Conservation (phyloP, 2,888 invertebrate genomes). For the Agonopterix arenella region DNA sequence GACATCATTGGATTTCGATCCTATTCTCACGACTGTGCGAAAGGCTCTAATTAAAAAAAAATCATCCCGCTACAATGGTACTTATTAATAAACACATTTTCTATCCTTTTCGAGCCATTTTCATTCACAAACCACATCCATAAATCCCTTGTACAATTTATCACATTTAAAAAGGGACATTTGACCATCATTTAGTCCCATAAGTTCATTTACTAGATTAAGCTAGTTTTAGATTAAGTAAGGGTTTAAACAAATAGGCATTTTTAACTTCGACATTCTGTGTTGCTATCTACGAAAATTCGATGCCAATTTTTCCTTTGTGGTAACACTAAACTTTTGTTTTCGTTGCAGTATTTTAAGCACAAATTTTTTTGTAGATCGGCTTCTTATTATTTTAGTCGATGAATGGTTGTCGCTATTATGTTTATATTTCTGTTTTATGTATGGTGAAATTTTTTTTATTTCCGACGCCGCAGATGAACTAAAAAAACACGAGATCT, state of each 20-base stretch:
- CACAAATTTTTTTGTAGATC: constrained; percentile 33
- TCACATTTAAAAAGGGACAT: constrained; percentile 1
- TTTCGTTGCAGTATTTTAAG: constrained; percentile 58
- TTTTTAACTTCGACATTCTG: constrained; percentile 59
- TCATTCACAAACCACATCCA: not conserved
- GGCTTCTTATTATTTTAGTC: constrained; percentile 43
- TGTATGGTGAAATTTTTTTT: constrained; percentile 3
- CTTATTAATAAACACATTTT: not conserved
- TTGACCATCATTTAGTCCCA: constrained; percentile 4
- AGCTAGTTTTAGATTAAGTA: constrained; percentile 58
- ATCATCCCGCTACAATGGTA: not conserved
- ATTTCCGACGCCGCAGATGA: not conserved
- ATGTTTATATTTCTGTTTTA: constrained; percentile 31
- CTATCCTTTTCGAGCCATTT: not conserved
- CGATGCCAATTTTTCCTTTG: constrained; percentile 31
- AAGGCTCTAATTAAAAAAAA: not conserved
- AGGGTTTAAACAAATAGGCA: constrained; percentile 54
- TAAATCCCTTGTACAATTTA: not conserved
- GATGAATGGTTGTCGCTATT: constrained; percentile 53
- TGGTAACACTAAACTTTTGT: constrained; percentile 40
- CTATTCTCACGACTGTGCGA: not conserved
- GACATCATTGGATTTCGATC: not conserved
- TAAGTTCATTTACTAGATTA: constrained; percentile 55
- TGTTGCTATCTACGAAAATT: constrained; percentile 38
- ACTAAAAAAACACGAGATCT: not conserved